phyloP scores from a whole-genome alignment of 2,113 vertebrate species.

The Serilophus lunatus region DNA sequence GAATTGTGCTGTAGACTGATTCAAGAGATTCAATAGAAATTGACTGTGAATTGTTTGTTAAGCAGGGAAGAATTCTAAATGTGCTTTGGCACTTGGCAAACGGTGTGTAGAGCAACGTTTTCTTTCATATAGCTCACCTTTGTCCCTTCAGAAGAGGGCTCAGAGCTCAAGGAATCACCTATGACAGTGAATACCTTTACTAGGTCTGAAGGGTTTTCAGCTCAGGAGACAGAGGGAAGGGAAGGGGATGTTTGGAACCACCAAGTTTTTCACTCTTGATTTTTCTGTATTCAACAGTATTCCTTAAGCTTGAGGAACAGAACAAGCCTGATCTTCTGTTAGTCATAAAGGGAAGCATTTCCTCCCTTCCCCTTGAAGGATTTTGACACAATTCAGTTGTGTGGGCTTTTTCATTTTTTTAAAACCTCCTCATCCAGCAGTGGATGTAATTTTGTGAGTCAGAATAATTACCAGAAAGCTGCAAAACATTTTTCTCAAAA shows the following conservation, averaged over 20 bases:
- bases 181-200: background rate
- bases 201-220: background rate
- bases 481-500: background rate
- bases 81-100: background rate
- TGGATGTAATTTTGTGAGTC: background rate
- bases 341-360: background rate
- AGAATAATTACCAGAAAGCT: conserved; percentile 18
- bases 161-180: background rate
- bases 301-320: background rate
- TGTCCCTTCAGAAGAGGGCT: background rate
- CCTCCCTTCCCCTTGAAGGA: background rate
- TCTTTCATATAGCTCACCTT: background rate
- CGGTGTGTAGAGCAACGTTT: background rate
- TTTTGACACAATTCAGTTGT: background rate
- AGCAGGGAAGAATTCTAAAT: background rate
- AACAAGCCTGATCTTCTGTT: background rate
- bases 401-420: background rate
- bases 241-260: background rate
- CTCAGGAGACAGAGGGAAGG: background rate
- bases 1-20: background rate
- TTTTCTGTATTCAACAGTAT: background rate
- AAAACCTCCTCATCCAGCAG: background rate
- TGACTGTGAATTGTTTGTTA: background rate
- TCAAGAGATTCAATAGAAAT: background rate
- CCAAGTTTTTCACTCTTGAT: background rate